phyloP scores from a whole-genome alignment of 2,797 vertebrate species.

The Microcaecilia unicolor region DNA sequence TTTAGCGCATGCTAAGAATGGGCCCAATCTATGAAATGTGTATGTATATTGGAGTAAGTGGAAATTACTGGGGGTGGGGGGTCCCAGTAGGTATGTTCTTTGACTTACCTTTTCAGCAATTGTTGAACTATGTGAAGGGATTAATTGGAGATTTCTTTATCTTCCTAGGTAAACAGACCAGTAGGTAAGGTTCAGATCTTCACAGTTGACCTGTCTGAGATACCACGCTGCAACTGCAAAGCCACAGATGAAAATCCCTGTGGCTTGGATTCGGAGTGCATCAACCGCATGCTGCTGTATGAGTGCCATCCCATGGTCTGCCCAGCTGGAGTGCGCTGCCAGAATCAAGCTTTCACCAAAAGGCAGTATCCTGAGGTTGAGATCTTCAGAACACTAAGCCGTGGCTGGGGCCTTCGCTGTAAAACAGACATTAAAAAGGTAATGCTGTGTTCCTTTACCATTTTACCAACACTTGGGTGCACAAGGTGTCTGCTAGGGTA shows the following conservation, averaged over 20 bases:
- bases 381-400: slow-evolving; percentile 84
- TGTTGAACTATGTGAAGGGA: too few species aligned
- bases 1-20: too few species aligned
- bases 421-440: slow-evolving; percentile 93
- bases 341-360: slow-evolving; percentile 91
- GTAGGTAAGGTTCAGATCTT: slow-evolving; percentile 94
- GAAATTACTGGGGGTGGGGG: too few species aligned
- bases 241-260: slow-evolving; percentile 85
- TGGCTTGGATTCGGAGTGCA: slow-evolving; percentile 89
- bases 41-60: too few species aligned
- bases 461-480: too few species aligned
- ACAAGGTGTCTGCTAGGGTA: too few species aligned
- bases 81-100: too few species aligned
- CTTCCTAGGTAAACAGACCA: slow-evolving; percentile 78
- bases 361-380: slow-evolving; percentile 92
- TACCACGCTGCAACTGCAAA: slow-evolving; percentile 94
- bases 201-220: slow-evolving; percentile 87
- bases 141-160: too few species aligned
- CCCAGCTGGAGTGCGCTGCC: slow-evolving; percentile 77
- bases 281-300: slow-evolving; percentile 95
- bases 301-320: slow-evolving; percentile 93
- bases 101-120: too few species aligned
- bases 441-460: too few species aligned
- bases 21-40: neutral
- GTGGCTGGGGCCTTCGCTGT: slow-evolving; percentile 92